A percentile compares a stretch with the other conserved stretches of the same genome.
Conservation (phyloP, 2,888 invertebrate species). For the Platycheirus rosarum region DNA sequence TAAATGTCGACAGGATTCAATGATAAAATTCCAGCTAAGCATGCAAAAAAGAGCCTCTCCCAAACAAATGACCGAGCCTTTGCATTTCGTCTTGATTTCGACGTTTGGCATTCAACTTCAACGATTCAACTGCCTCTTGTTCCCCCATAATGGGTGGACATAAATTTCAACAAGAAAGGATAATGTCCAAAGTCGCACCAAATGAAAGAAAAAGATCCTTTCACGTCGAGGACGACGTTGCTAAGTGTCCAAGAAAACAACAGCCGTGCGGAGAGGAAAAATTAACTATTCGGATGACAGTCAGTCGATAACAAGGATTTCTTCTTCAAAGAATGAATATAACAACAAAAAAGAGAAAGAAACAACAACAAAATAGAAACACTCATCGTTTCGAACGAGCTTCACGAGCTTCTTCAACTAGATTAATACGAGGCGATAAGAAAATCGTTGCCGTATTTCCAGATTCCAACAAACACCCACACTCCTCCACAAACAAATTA, state of each 20-base stretch:
- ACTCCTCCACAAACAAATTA: conserved; percentile 63
- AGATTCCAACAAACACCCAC: conserved; percentile 12
- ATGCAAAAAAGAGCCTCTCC: conserved; percentile 10
- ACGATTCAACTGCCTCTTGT: conserved; percentile 8
- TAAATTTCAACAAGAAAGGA: conserved; percentile 67
- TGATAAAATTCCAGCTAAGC: conserved; percentile 29
- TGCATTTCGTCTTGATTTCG: conserved; percentile 45
- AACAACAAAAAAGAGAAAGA: too few relatives aligned
- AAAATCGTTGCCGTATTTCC: conserved; percentile 31
- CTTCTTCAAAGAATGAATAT: background rate
- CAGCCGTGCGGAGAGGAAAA: conserved; percentile 2
- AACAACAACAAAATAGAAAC: conserved; percentile 41
- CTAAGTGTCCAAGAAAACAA: conserved; percentile 11
- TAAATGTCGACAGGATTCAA: conserved; percentile 47
- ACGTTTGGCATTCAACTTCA: conserved; percentile 31
- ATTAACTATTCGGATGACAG: conserved; percentile 61
- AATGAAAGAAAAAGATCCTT: conserved; percentile 33
- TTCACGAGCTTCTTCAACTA: conserved; percentile 57
- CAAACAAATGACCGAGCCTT: conserved; percentile 44
- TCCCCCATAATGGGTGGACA: conserved; percentile 20
- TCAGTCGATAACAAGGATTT: conserved; percentile 62
- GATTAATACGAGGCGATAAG: conserved; percentile 65
- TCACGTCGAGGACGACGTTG: background rate
- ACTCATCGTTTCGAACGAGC: conserved; percentile 46
- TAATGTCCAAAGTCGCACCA: conserved; percentile 56